Percentiles rank a stretch among this genome's conserved stretches.
phyloP scores from a whole-genome alignment of 2,888 invertebrate genomes.

The Rhynchonema sp. region DNA sequence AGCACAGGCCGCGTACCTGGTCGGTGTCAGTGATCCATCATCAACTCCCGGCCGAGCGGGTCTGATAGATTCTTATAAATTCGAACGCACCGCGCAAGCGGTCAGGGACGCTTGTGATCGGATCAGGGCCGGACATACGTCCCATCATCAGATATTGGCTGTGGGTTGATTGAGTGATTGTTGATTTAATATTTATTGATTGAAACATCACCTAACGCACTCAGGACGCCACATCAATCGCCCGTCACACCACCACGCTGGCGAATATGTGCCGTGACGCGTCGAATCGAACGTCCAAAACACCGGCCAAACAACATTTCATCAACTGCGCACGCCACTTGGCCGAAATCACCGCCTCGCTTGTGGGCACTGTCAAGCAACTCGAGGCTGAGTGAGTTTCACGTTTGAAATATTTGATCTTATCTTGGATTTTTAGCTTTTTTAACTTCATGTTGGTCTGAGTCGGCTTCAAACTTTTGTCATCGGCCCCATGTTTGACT shows the following conservation, averaged over 20 bases:
- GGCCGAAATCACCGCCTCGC: conserved; percentile 74
- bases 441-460: too few species aligned
- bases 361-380: conserved; percentile 79
- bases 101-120: conserved; percentile 65
- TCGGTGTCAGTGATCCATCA: conserved; percentile 74
- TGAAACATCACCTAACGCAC: background rate
- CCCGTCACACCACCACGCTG: conserved; percentile 68
- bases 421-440: too few species aligned
- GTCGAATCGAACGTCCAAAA: conserved; percentile 67
- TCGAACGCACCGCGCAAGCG: conserved; percentile 66
- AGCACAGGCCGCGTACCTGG: conserved; percentile 75
- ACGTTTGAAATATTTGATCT: too few species aligned
- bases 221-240: conserved; percentile 74
- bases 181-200: background rate
- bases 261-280: conserved; percentile 87
- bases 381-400: conserved; percentile 42
- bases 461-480: too few species aligned
- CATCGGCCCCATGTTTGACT: too few species aligned
- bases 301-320: conserved; percentile 71
- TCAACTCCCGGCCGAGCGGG: conserved; percentile 71
- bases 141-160: conserved; percentile 11
- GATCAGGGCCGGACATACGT: conserved; percentile 13
- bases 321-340: conserved; percentile 94
- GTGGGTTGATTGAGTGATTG: background rate
- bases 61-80: conserved; percentile 65